Base-by-base conservation (phyloP, 2,888 invertebrate genomes). In the Andrena flavipes region DNA sequence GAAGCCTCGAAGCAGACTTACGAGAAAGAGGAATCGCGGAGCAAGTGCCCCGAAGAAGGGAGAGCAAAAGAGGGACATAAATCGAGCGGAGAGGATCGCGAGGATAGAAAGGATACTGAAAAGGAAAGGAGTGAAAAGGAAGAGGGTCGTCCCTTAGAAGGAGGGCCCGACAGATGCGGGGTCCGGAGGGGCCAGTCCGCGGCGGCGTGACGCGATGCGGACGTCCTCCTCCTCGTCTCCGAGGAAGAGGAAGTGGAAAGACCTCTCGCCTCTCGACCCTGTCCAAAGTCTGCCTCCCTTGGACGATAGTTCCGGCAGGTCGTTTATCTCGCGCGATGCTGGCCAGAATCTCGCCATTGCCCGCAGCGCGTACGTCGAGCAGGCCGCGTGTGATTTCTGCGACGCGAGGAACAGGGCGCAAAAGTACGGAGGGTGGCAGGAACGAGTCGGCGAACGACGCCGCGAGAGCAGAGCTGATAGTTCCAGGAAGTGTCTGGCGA, bases 191-290 rank as follows among this genome's bases (percentile, higher is more conserved):
- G 91, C 91, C 91, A 91, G 91, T 88, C 90, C 90, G 93, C 92
- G 92, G 93, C 91, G 93, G 93, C 93, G 93, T 93, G 93, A 93
- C 93, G 93, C 93, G 93, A 93, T 93, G 93, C 93, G 93, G 92
- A 92, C 92, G 92, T 92, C 93, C 91, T 90, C 90, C 90, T 90
- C 91, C 91, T 89, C 89, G 73, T 78, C 87, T 69, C 75, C 89
- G 83, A 88, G 85, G 88, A 91, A 88, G 86, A 92, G 90, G 90
- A 91, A 90, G 88, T 82, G 86, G 87, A 88, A 85, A 84, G 82
- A 88, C 85, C 83, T 88, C 86, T 86, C 86, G 73, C 81, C 87
- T 82, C 84, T 80, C 82, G 77, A 84, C 75, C 78, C 70, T 70
- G 78, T 70, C 81, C 48, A 60, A 64, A 42, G 48, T 48, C 48